These are phyloP conservation scores for Aplidium turbinatum DNA, from an alignment of 23 tunicate species.

Conservation along the genomic window DNA sequence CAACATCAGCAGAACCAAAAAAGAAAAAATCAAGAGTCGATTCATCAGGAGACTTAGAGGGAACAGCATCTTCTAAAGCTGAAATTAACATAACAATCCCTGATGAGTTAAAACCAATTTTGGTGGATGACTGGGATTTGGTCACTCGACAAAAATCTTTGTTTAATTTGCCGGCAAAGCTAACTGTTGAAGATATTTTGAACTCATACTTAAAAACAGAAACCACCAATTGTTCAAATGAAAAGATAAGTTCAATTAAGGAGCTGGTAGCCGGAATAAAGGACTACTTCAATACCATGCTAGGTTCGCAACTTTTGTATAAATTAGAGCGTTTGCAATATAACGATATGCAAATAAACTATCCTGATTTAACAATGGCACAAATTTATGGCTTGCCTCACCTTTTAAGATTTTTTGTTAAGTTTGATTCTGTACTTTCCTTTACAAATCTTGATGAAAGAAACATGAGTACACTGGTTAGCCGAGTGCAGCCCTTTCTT, in stretches of 20 bases:
- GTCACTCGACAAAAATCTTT: conserved; percentile 73
- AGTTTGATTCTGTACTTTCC: conserved; percentile 63
- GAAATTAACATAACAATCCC: conserved; percentile 74
- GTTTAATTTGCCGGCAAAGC: conserved; percentile 63
- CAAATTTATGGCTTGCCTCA: conserved; percentile 79
- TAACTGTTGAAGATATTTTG: conserved; percentile 66
- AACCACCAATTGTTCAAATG: conserved; percentile 20
- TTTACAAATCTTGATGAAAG: conserved; percentile 70
- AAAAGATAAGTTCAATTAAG: conserved; percentile 30
- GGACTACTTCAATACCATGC: conserved; percentile 84
- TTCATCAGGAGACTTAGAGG: conserved; percentile 70
- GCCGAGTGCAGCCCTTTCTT: conserved; percentile 58
- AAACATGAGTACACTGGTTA: conserved; percentile 38
- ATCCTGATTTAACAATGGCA: conserved; percentile 44
- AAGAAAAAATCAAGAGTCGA: conserved; percentile 61
- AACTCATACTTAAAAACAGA: conserved; percentile 35
- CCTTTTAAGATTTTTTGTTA: conserved; percentile 78
- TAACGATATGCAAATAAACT: conserved; percentile 50
- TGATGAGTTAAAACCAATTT: conserved; percentile 50
- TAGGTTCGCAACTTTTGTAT: conserved; percentile 81
- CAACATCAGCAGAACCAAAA: conserved; percentile 47
- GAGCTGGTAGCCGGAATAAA: conserved; percentile 68
- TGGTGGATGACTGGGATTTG: conserved; percentile 94
- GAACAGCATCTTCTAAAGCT: conserved; percentile 55
- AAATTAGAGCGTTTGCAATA: conserved; percentile 79